Percentiles rank a stretch among this genome's conserved stretches.
phyloP scores from a whole-genome alignment of 2,113 vertebrate species.

The Cariama cristata region DNA sequence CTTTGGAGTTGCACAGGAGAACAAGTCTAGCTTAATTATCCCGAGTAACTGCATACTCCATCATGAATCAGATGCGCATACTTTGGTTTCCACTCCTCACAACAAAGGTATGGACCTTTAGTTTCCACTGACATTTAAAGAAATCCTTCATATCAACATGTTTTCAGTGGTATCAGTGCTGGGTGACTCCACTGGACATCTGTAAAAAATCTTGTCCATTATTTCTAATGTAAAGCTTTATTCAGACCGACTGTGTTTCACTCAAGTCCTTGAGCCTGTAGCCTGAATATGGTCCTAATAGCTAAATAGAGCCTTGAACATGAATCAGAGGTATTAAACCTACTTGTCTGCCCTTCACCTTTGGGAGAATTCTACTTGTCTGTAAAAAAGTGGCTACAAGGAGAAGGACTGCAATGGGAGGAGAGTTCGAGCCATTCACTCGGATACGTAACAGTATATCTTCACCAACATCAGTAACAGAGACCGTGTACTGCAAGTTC shows the following conservation, averaged over 20 bases:
- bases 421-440: fast-evolving
- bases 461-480: background rate
- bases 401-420: background rate
- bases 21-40: background rate
- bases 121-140: background rate
- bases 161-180: background rate
- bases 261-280: background rate
- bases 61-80: background rate
- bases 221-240: background rate
- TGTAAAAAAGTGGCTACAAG: background rate
- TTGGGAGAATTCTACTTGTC: background rate
- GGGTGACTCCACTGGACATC: background rate
- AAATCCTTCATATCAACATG: background rate
- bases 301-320: background rate
- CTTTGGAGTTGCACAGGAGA: background rate
- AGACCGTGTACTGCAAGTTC: background rate
- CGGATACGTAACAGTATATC: background rate
- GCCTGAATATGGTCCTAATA: background rate
- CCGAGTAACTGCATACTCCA: background rate
- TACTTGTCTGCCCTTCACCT: background rate
- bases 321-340: background rate
- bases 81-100: background rate
- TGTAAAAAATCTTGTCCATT: background rate
- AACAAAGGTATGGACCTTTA: background rate
- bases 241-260: background rate